Conservation (phyloP, 1,140 invertebrate species). For the Bombus affinis region DNA sequence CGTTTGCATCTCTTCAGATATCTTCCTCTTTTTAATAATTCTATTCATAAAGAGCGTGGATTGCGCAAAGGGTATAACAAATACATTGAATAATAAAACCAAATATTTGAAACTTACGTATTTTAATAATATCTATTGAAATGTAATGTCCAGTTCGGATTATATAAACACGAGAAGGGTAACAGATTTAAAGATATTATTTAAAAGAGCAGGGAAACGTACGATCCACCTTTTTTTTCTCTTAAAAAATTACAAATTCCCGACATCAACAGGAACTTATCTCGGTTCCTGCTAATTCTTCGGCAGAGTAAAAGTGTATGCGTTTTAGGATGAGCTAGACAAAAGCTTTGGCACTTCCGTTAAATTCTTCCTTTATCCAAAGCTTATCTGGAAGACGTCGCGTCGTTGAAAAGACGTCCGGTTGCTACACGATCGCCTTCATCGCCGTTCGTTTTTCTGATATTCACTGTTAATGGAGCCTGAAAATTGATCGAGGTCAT, state of each 20-base stretch:
- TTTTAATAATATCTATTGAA: too few species aligned
- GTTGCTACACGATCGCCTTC: neutral
- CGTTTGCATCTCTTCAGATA: too few species aligned
- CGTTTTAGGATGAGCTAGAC: neutral
- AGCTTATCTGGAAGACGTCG: neutral
- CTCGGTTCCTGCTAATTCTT: neutral
- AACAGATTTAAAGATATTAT: too few species aligned
- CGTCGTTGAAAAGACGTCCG: neutral
- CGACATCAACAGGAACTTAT: neutral
- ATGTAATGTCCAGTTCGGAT: too few species aligned
- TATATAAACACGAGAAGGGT: too few species aligned
- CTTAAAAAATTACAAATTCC: neutral
- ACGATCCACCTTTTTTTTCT: too few species aligned
- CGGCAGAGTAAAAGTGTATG: neutral
- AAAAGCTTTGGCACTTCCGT: neutral
- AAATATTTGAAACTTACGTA: too few species aligned
- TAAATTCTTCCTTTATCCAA: neutral
- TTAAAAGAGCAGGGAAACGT: too few species aligned
- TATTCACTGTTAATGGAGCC: conserved; percentile 3
- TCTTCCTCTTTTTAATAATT: too few species aligned
- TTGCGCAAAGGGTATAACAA: too few species aligned
- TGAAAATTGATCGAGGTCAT: conserved; percentile 41
- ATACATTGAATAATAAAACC: too few species aligned
- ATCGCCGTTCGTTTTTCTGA: neutral
- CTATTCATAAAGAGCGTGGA: too few species aligned